These are phyloP conservation scores for Miltochrista miniata DNA, from an alignment of 2,888 invertebrate species.

Conservation along the genomic window DNA sequence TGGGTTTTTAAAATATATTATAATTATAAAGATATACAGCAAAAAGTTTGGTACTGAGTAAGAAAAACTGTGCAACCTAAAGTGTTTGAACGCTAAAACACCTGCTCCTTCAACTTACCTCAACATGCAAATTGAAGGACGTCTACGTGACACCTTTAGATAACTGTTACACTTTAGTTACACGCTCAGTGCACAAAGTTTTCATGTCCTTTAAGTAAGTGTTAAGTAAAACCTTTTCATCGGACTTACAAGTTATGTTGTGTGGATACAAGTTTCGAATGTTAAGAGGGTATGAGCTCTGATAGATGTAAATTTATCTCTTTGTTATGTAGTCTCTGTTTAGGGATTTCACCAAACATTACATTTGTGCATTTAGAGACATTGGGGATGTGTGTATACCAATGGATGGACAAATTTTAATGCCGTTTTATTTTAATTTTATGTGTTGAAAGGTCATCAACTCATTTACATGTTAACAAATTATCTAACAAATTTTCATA, in stretches of 20 bases:
- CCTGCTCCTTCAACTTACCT: background rate
- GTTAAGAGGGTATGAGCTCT: no score
- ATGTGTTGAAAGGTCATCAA: no score
- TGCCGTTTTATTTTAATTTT: no score
- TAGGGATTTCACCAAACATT: no score
- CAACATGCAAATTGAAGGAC: background rate
- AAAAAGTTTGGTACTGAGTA: background rate
- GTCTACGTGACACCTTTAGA: background rate
- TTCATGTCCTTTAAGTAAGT: background rate
- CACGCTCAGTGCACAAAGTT: constrained; percentile 16
- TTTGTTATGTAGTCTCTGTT: no score
- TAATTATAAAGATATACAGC: background rate
- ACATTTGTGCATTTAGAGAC: no score
- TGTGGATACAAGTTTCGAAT: background rate
- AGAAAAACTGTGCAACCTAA: background rate
- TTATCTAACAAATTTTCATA: no score
- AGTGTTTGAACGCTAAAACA: background rate
- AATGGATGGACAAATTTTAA: no score
- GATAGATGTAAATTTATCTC: no score
- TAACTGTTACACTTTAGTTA: background rate
- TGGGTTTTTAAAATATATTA: no score
- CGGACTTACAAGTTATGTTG: background rate
- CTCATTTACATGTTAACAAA: no score
- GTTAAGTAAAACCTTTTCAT: background rate
- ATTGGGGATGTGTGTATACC: no score